Base-by-base conservation (phyloP, 2,797 vertebrate genomes). In the Scomberomorus guttatus region DNA sequence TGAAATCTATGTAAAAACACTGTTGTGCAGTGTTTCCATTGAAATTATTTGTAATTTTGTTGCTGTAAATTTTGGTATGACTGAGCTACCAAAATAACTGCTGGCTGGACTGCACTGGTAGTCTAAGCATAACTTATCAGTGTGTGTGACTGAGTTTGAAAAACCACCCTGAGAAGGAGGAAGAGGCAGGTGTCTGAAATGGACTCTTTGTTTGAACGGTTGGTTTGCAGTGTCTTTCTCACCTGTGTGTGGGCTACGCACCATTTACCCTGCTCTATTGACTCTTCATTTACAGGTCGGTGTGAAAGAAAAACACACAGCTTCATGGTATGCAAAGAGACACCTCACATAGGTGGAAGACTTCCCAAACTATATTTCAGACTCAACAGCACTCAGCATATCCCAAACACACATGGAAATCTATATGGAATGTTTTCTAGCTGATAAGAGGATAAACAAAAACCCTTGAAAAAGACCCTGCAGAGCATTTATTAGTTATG, bases 291-390 rank as follows among this genome's bases (percentile, higher is more conserved):
- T 84, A 80, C 85, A 77, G 75, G 80, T 72, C 72, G 64, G 55
- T 79, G 91, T 74, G 84, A 90, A 93, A 93, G 81, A 77, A 89
- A 89, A 92, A 87, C 85, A 86, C 66, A 78, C 75, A 51, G 72
- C 52, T 79, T 88, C 39, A 79, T 11, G 20, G 58, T 51, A 34
- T 63, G 46, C 71, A 69, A 80, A 84, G 71, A 88, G 57, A 77
- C 84, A 75, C 65, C 65, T 66, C 54, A 76, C 75, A 54, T 9
- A 57, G 55, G 81, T 69, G 76, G 72, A 74, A 58, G 55, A 67
- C 42, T 74, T 79, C 42, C 64, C 56, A 69, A 75, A 70, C n/a
- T 61, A 27, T 8, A 51, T 56, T 61, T 58, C 71, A 58, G 32
- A 60, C 20, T 20, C 6, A 24, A 11, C 8, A 22, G 42, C 29